Evolutionary conservation across 2,888 invertebrate genomes (phyloP), one percentile per base, ranked within the genome.

Genomic region (Dasysyrphus albostriatus): DNA sequence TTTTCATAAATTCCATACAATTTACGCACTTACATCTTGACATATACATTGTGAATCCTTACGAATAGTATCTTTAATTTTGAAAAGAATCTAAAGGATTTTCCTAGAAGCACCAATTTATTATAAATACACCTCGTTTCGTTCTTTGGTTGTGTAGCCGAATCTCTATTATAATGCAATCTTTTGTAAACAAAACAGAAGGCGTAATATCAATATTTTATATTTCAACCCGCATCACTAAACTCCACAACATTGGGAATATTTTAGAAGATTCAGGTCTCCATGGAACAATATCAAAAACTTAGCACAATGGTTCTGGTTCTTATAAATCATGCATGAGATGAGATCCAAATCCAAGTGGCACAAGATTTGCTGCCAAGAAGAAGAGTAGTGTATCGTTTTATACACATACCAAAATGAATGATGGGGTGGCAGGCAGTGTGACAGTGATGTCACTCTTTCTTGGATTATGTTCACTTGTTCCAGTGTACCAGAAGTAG

Each of bases 281-380:
- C 58, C 42, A 42, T 59, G 82, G 72, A 72, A 34, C 70, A 61
- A 75, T 75, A 70, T 44, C 24, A 24, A 39, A 69, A 59, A 65
- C 65, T 61, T 37, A 81, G 32, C 65, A 78, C 56, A 75, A 83
- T 76, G 63, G 34, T 49, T 65, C 72, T 44, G 24, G 61, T 19
- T 14, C 42, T 54, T 78, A 63, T 76, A 80, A 80, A 80, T 80
- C 80, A 67, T 72, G 65, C 70, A 72, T 65, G 51, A 76, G 83
- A 14, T 24, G 24, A 42, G 61, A 63, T 73, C 47, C 59, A 54
- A 69, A 63, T 73, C 56, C 73, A 56, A 78, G 61, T 59, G 39
- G 54, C 56, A 74, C 63, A 70, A 47, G 61, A 80, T 65, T 83
- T 83, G 39, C 61, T 69, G 24, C 24, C 67, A 72, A 67, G 16